phyloP scores from a whole-genome alignment of 37 sponge, comb jelly and placozoan genomes.

The Mnemiopsis leidyi region DNA sequence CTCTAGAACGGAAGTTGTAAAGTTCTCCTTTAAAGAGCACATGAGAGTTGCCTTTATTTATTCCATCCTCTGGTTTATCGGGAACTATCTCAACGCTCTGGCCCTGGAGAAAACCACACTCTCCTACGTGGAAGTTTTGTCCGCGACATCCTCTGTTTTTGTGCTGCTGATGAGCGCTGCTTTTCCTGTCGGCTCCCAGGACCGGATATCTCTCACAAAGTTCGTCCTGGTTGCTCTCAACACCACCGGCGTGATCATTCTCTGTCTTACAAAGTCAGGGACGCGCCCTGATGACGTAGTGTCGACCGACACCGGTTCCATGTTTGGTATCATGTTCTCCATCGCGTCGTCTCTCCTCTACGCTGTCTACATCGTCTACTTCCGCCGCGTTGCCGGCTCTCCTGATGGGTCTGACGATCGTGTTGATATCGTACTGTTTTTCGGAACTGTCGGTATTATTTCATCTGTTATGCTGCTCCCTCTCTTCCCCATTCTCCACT shows the following conservation, averaged over 20 bases:
- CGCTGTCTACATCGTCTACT: slow-evolving; percentile 58
- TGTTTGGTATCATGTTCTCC: slow-evolving; percentile 50
- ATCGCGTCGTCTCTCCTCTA: slow-evolving; percentile 2
- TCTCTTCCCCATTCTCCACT: slow-evolving; percentile 75
- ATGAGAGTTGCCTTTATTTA: slow-evolving; percentile 6
- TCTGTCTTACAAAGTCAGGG: neutral
- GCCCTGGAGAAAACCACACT: slow-evolving; percentile 31
- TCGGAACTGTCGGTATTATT: slow-evolving; percentile 82
- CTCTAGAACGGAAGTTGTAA: neutral
- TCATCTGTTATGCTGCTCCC: slow-evolving; percentile 74
- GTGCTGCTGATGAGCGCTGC: slow-evolving; percentile 79
- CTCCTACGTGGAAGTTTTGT: slow-evolving; percentile 43
- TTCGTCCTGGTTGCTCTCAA: slow-evolving; percentile 72
- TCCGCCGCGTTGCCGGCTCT: slow-evolving; percentile 47
- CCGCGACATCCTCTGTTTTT: slow-evolving; percentile 71
- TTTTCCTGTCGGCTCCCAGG: slow-evolving; percentile 67
- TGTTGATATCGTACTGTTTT: slow-evolving; percentile 55
- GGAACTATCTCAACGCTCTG: slow-evolving; percentile 61
- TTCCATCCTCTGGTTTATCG: slow-evolving; percentile 47
- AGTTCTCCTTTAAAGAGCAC: slow-evolving; percentile 13
- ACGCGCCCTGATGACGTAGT: neutral
- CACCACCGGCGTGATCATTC: neutral
- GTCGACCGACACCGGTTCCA: neutral
- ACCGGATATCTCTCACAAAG: slow-evolving; percentile 80
- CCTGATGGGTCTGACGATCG: slow-evolving; percentile 45